Base-by-base conservation (phyloP, 1,140 invertebrate species). In the Tetragnatha versicolor region DNA sequence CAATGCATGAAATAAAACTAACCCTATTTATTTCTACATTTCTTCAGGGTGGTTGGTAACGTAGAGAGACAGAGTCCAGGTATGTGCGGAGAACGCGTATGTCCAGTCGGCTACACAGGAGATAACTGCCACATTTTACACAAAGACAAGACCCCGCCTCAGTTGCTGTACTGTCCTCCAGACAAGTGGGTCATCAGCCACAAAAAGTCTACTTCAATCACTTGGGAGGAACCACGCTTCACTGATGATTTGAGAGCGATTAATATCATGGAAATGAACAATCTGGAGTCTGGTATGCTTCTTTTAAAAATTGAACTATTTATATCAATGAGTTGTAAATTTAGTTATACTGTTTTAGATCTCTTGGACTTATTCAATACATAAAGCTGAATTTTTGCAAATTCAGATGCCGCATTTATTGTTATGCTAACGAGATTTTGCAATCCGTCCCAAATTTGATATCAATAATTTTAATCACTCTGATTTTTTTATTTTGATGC, bases 191-290 rank as follows among this genome's bases (percentile, higher is more conserved):
- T 98, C 0, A 94, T 96, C 81, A 94, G 94, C 2, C 92, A 92
- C 82, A 95, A 97, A 82, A 94, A 94, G 75, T 95, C 95, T 1
- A 92, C 94, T 0, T 90, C 94, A 73, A 94, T 98, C 0, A 91
- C 89, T n/a, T 98, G 96, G 96, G 93, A 96, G 83, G 94, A 96
- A 81, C 96, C 96, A 0, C 90, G 91, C 79, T 98, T 98, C 84
- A 92, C 90, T 72, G 94, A 97, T 82, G 96, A 96, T 84, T 91
- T 95, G 31, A 92, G 91, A 3, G 89, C 95, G 22, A 89, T 89
- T 0, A 91, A 91, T 82, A 89, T 95, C 6, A 72, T 42, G 29
- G 94, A 97, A 83, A 93, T 92, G 83, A 94, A 92, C 83, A 94
- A 94, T 51, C 93, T 97, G 82, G 89, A 91, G 82, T 92, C 95